These are phyloP conservation scores for Gastrophryne carolinensis DNA, from an alignment of 2,797 vertebrate genomes.

Conservation along the genomic window DNA sequence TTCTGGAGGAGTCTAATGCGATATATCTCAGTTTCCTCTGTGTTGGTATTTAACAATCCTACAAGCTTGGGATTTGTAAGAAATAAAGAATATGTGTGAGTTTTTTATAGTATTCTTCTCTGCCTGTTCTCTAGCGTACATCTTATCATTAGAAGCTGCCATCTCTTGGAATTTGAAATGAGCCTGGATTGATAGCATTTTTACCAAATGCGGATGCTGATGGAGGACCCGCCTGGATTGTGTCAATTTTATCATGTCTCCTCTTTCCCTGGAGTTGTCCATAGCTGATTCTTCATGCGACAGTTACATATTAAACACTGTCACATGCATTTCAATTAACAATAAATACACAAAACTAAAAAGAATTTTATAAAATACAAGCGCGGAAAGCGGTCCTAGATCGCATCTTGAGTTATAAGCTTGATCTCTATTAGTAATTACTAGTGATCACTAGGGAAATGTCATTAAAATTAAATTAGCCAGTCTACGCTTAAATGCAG, in stretches of 20 bases:
- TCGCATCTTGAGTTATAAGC: background rate
- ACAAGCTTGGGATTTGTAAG: background rate
- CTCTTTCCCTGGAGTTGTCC: constrained; percentile 25
- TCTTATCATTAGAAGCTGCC: constrained; percentile 6
- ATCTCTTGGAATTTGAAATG: constrained; percentile 31
- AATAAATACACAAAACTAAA: background rate
- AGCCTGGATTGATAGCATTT: constrained; percentile 42
- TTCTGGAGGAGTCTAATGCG: background rate
- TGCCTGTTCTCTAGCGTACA: background rate
- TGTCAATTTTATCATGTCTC: constrained; percentile 45
- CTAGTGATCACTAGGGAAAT: constrained; percentile 42
- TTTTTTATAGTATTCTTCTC: background rate
- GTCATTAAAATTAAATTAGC: constrained; percentile 50
- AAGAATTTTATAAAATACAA: background rate
- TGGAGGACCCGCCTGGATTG: constrained; percentile 14
- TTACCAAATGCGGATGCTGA: constrained; percentile 38
- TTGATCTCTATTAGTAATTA: constrained; percentile 46
- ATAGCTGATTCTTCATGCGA: constrained; percentile 26
- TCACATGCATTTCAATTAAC: constrained; percentile 13
- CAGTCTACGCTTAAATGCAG: constrained; percentile 46
- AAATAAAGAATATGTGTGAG: background rate
- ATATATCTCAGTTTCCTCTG: background rate
- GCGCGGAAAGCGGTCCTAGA: constrained; percentile 9
- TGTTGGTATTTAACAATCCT: background rate
- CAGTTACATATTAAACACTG: constrained; percentile 33